Evolutionary conservation across 1,140 invertebrate species (phyloP).

Genomic region (Macrobrachium rosenbergii): DNA sequence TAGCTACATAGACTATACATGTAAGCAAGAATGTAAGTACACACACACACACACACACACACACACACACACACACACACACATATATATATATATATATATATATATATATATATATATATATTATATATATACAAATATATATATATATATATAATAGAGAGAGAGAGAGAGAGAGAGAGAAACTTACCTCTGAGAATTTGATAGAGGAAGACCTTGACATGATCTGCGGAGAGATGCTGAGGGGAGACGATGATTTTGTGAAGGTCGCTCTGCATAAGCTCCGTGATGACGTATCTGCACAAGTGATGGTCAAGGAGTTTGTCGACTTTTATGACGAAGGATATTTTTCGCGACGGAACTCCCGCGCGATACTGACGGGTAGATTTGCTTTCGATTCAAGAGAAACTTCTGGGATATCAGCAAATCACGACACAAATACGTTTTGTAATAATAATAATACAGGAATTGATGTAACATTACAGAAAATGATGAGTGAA

Average conservation of each 20-base stretch:
- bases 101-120: neutral
- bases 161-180: neutral
- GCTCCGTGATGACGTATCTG: constrained; percentile 99
- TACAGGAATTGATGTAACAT: constrained; percentile 1
- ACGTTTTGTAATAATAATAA: too few relatives aligned
- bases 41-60: too few relatives aligned
- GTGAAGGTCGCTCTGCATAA: constrained; percentile 99
- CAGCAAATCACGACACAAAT: too few relatives aligned
- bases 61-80: too few relatives aligned
- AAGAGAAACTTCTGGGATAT: too few relatives aligned
- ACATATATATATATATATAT: too few relatives aligned
- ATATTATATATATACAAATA: neutral
- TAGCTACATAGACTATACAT: too few relatives aligned
- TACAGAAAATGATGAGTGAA: neutral
- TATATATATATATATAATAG: neutral
- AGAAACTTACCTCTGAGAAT: constrained; percentile 91
- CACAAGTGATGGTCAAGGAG: constrained; percentile 57
- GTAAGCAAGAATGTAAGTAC: too few relatives aligned
- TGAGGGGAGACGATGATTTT: constrained; percentile 99
- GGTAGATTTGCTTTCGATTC: too few relatives aligned
- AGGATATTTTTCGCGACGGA: neutral
- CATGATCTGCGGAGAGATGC: constrained; percentile 97
- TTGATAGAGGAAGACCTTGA: constrained; percentile 99
- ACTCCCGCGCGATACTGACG: too few relatives aligned
- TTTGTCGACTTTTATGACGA: neutral